Evolutionary conservation across 2,797 vertebrate genomes (phyloP), one percentile per base, ranked within the genome.

Genomic region (Gobionotothen gibberifrons): DNA sequence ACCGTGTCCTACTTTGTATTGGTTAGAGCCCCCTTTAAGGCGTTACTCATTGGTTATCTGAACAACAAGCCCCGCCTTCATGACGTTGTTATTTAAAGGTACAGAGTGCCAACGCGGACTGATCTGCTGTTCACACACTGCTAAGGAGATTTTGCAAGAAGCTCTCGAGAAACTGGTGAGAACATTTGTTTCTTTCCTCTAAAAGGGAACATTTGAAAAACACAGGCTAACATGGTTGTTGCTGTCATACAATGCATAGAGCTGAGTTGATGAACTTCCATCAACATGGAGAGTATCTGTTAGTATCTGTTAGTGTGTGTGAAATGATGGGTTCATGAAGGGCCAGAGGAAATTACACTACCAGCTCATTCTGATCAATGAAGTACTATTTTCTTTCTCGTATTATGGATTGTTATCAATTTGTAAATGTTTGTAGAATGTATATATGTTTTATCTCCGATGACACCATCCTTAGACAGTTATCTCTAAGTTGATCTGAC

Each of bases 101-200:
- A 43, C 67, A 49, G 78, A 76, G 64, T 90, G 93, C 92, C 90
- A 92, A 85, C 91, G 91, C 78, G 79, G 68, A 78, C 75, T 10
- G 48, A 29, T 19, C 32, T 7, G 3, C 43, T n/a, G 29, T 16
- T 54, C 22, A 42, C 19, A 11, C 2, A 16, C 17, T 14, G 10
- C 8, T 0, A 0, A 46, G 16, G 32, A 60, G 78, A 56, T 15
- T 26, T 9, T 0, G 15, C 5, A 13, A 13, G 39, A 46, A 42
- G 5, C 22, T 42, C n/a, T 21, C 11, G 16, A 10, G 16, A 67
- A 47, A 19, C 61, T 36, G 81, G 89, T 93, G 73, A 92, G 90
- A 71, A 11, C 0, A 32, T 55, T 46, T 40, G 2, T 48, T 4
- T 51, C 0, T 55, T 53, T 2, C 5, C 8, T 74, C 3, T 6